Evolutionary conservation across 2,888 invertebrate genomes (phyloP).

Genomic region (Agriopis leucophaearia): DNA sequence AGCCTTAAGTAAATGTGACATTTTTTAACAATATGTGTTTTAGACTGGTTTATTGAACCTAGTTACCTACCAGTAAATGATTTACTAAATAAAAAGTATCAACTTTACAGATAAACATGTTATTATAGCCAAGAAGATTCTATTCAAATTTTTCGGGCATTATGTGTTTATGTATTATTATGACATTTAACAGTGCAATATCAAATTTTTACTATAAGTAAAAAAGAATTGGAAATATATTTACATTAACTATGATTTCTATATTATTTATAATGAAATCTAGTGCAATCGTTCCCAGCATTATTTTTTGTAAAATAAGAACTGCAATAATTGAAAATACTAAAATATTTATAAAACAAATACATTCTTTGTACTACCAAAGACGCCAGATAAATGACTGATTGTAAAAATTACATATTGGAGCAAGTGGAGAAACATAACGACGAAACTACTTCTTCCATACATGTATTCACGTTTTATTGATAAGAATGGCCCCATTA

Average conservation of each 20-base stretch:
- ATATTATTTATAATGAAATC: conserved; percentile 59
- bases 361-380: conserved; percentile 67
- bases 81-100: conserved; percentile 19
- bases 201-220: conserved; percentile 82
- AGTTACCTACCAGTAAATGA: conserved; percentile 21
- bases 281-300: conserved; percentile 77
- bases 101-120: conserved; percentile 8
- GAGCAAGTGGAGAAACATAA: conserved; percentile 49
- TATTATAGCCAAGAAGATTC: conserved; percentile 36
- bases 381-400: conserved; percentile 74
- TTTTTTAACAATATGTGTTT: conserved; percentile 30
- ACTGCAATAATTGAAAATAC: conserved; percentile 54
- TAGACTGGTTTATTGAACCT: conserved; percentile 36
- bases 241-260: conserved; percentile 45
- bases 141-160: conserved; percentile 41
- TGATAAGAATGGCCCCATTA: conserved; percentile 61
- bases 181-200: conserved; percentile 78
- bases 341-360: conserved; percentile 35
- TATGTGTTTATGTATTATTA: conserved; percentile 40
- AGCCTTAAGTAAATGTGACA: conserved; percentile 33
- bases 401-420: conserved; percentile 62
- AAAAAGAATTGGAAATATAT: conserved; percentile 68
- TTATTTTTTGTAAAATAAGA: conserved; percentile 51
- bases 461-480: conserved; percentile 59
- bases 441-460: conserved; percentile 59